Evolutionary conservation across 2,797 vertebrate genomes (phyloP).

Genomic region (Sphaeramia orbicularis): DNA sequence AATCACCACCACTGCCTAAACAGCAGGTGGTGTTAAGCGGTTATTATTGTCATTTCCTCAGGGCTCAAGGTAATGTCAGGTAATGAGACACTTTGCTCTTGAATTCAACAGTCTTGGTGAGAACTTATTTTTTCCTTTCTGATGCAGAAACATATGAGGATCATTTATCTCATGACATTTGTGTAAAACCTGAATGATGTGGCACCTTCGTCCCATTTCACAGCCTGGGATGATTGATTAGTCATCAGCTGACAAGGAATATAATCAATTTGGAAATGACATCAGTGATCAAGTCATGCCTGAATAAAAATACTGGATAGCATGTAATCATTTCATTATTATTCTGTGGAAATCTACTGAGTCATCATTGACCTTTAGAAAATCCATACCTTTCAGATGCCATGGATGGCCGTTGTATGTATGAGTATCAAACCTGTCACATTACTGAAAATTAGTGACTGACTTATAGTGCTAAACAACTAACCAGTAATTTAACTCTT

Average conservation of each 20-base stretch:
- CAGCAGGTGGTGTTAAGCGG: slow-evolving; percentile 35
- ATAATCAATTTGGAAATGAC: slow-evolving; percentile 9
- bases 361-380: slow-evolving; percentile 2
- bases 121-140: slow-evolving; percentile 19
- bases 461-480: background rate
- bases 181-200: slow-evolving; percentile 28
- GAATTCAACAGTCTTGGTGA: slow-evolving; percentile 10
- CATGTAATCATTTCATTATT: slow-evolving; percentile 8
- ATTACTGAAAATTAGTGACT: slow-evolving; percentile 3
- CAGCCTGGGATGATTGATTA: slow-evolving; percentile 7
- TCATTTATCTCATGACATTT: slow-evolving; percentile 22
- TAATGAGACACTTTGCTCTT: slow-evolving; percentile 36
- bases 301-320: slow-evolving; percentile 14
- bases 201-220: slow-evolving; percentile 49
- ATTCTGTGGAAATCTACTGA: background rate
- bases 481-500: slow-evolving; percentile 4
- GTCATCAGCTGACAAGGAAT: slow-evolving; percentile 1
- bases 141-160: slow-evolving; percentile 22
- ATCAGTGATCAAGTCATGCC: slow-evolving; percentile 16
- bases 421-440: background rate
- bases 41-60: slow-evolving; percentile 57
- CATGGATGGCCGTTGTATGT: slow-evolving; percentile 1
- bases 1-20: slow-evolving; percentile 26
- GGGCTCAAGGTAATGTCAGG: slow-evolving; percentile 55
- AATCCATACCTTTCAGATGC: background rate